Percentiles rank a stretch among this genome's conserved stretches.
Conservation (phyloP, 2,888 invertebrate genomes). For the Calameuta filiformis region DNA sequence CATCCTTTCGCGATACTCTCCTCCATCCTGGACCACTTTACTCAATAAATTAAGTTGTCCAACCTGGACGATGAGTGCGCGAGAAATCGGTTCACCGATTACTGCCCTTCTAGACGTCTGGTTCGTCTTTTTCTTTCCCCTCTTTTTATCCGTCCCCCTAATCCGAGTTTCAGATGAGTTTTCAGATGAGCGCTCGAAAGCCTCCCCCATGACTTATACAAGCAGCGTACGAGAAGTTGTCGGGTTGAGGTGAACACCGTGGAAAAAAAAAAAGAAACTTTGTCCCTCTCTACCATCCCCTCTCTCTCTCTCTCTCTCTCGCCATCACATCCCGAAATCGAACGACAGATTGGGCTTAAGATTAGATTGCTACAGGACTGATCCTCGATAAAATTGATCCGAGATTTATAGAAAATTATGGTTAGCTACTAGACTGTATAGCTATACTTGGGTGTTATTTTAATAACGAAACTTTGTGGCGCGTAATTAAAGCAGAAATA, state of each 20-base stretch:
- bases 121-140: constrained; percentile 18
- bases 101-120: background rate
- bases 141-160: constrained; percentile 40
- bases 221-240: constrained; percentile 47
- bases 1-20: too few relatives aligned
- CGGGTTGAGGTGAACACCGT: constrained; percentile 25
- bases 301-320: too few relatives aligned
- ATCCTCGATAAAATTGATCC: too few relatives aligned
- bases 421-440: too few relatives aligned
- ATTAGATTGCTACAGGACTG: constrained; percentile 24
- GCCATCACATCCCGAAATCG: constrained; percentile 14
- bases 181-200: constrained; percentile 33
- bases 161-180: constrained; percentile 63
- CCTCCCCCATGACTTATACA: constrained; percentile 24
- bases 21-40: too few relatives aligned
- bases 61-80: background rate
- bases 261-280: background rate
- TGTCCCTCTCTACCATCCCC: too few relatives aligned
- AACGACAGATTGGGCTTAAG: constrained; percentile 26
- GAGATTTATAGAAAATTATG: too few relatives aligned
- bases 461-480: too few relatives aligned
- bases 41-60: too few relatives aligned
- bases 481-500: too few relatives aligned
- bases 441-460: too few relatives aligned
- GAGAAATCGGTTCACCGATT: background rate